Conservation (phyloP, 2,888 invertebrate species). For the Formica aserva region DNA sequence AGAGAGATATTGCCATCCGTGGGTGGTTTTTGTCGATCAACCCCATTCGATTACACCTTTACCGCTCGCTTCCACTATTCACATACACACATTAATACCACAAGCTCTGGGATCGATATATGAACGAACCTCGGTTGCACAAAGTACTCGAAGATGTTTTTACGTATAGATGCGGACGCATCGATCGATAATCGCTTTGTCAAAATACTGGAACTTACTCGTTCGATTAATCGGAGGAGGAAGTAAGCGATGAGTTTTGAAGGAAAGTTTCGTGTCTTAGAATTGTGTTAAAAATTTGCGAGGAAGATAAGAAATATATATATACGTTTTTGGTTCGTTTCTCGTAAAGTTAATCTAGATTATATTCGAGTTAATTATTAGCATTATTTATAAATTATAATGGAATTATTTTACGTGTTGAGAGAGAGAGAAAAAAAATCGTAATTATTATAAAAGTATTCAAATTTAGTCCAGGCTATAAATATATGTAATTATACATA, state of each 20-base stretch:
- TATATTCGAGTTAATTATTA: not conserved
- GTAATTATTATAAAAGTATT: not conserved
- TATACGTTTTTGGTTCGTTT: not conserved
- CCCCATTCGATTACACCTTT: conserved; percentile 14
- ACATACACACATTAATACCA: conserved; percentile 60
- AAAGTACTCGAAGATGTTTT: conserved; percentile 61
- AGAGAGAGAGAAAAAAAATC: not conserved
- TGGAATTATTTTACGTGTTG: not conserved
- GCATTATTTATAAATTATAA: not conserved
- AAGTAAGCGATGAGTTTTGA: not conserved
- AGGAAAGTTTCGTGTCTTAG: not conserved
- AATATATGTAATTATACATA: not conserved
- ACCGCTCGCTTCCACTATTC: conserved; percentile 14
- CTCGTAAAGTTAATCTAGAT: not conserved
- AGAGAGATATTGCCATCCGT: conserved; percentile 76
- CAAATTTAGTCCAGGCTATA: not conserved
- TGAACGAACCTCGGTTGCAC: conserved; percentile 60
- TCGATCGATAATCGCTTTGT: conserved; percentile 1
- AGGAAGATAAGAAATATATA: not conserved
- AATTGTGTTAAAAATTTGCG: not conserved
- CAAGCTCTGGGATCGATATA: conserved; percentile 69
- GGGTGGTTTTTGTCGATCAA: conserved; percentile 55
- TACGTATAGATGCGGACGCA: conserved; percentile 47
- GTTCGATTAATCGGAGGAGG: conserved; percentile 4
- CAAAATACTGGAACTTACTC: conserved; percentile 12